phyloP scores from a whole-genome alignment of 2,113 vertebrate species.

The Neopipo cinnamomea region DNA sequence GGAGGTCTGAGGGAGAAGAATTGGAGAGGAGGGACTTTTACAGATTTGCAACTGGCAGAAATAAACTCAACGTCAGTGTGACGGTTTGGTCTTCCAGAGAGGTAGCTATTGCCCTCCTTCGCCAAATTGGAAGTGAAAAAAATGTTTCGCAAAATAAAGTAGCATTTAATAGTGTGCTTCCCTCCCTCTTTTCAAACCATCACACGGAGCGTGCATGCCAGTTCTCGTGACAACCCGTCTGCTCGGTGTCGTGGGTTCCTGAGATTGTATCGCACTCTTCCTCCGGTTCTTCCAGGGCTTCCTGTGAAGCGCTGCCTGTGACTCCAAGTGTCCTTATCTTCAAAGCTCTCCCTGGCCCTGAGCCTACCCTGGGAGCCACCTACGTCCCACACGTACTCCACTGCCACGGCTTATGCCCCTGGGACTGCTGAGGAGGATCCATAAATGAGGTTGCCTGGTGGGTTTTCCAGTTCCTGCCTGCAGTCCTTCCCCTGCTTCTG shows the following conservation, averaged over 20 bases:
- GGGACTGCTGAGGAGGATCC: neutral
- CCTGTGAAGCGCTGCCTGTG: neutral
- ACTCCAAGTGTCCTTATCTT: neutral
- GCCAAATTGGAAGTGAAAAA: neutral
- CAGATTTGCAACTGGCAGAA: neutral
- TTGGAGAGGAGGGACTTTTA: neutral
- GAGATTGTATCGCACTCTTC: constrained; percentile 26
- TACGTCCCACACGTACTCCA: neutral
- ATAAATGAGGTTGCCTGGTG: neutral
- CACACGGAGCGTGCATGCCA: neutral
- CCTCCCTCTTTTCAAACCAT: neutral
- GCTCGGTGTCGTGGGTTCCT: neutral
- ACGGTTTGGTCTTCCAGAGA: neutral
- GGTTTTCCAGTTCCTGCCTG: neutral
- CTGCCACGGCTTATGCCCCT: neutral
- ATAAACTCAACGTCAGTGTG: neutral
- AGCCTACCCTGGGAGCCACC: neutral
- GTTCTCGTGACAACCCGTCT: neutral
- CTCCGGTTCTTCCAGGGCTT: constrained; percentile 12
- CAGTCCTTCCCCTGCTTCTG: neutral
- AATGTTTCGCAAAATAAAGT: neutral
- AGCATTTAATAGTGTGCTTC: neutral
- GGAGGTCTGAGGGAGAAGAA: neutral
- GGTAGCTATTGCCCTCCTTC: neutral
- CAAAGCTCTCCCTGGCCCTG: neutral